A percentile compares a stretch with the other conserved stretches of the same genome.
Evolutionary conservation across 1,140 invertebrate genomes (phyloP).

Genomic region (Teleopsis dalmanni): DNA sequence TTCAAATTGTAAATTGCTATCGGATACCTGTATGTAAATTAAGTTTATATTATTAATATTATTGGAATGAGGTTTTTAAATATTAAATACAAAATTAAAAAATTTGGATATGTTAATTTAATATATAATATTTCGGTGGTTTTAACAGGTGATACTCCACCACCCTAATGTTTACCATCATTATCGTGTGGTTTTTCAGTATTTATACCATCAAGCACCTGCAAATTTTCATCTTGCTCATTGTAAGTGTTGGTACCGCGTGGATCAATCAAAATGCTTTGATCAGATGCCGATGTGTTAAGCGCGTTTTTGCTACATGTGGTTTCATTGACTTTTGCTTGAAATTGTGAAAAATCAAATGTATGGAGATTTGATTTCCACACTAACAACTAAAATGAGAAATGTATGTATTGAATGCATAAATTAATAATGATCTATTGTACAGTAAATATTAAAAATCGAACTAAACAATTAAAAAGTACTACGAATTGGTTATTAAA

Average conservation of each 20-base stretch:
- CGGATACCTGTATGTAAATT: too few species aligned
- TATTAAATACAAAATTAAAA: too few species aligned
- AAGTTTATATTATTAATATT: too few species aligned
- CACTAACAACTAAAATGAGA: constrained; percentile 37
- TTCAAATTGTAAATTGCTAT: too few species aligned
- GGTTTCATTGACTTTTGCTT: not conserved
- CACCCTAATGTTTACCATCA: too few species aligned
- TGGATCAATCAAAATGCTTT: constrained; percentile 35
- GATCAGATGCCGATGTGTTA: not conserved
- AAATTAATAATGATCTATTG: too few species aligned
- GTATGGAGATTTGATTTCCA: constrained; percentile 51
- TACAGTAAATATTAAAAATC: not conserved
- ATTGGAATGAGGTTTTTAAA: too few species aligned
- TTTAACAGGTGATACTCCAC: too few species aligned
- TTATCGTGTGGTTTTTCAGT: constrained; percentile 12
- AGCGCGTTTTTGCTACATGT: not conserved
- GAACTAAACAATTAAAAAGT: not conserved
- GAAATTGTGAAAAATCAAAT: constrained; percentile 21
- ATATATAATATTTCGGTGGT: too few species aligned
- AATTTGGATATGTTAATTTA: too few species aligned
- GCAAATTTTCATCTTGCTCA: constrained; percentile 28
- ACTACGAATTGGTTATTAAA: too few species aligned
- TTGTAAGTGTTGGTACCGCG: constrained; percentile 28
- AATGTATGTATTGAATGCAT: too few species aligned
- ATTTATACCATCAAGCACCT: constrained; percentile 38